These are phyloP conservation scores for Pithys albifrons DNA, from an alignment of 2,113 vertebrate species.

Conservation along the genomic window DNA sequence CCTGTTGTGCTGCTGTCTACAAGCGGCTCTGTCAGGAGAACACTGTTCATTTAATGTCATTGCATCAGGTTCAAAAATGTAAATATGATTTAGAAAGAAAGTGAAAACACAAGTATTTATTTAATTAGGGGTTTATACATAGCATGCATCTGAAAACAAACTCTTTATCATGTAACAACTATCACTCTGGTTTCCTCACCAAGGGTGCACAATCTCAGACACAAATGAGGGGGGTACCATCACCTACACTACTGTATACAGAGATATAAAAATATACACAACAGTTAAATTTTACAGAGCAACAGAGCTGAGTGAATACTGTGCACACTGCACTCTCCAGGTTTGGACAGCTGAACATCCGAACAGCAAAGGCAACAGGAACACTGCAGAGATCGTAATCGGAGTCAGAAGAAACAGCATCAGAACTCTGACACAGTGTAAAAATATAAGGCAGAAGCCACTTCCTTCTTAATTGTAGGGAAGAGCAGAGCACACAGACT, in stretches of 20 bases:
- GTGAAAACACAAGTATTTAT: slow-evolving; percentile 57
- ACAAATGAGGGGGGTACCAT: slow-evolving; percentile 32
- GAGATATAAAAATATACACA: slow-evolving; percentile 71
- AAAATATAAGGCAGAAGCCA: slow-evolving; percentile 71
- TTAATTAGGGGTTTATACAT: slow-evolving; percentile 68
- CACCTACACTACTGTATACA: slow-evolving; percentile 69
- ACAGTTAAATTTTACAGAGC: slow-evolving; percentile 57
- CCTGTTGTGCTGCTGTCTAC: not conserved
- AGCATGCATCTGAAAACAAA: slow-evolving; percentile 70
- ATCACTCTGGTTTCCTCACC: slow-evolving; percentile 62
- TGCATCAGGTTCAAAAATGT: not conserved
- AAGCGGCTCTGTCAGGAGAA: not conserved
- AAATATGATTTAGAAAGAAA: slow-evolving; percentile 8
- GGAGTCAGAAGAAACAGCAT: slow-evolving; percentile 57
- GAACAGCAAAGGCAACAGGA: slow-evolving; percentile 60
- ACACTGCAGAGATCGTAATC: slow-evolving; percentile 11
- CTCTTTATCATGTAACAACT: slow-evolving; percentile 26
- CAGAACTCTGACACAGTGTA: slow-evolving; percentile 52
- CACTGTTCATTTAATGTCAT: not conserved
- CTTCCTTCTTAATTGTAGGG: slow-evolving; percentile 71
- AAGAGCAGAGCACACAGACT: slow-evolving; percentile 44
- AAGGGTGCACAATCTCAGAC: slow-evolving; percentile 32
- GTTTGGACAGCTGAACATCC: slow-evolving; percentile 26
- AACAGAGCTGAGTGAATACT: slow-evolving; percentile 61
- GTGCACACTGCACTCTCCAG: not conserved